Evolutionary conservation across 2,113 vertebrate species (phyloP).

Genomic region (Columba livia): DNA sequence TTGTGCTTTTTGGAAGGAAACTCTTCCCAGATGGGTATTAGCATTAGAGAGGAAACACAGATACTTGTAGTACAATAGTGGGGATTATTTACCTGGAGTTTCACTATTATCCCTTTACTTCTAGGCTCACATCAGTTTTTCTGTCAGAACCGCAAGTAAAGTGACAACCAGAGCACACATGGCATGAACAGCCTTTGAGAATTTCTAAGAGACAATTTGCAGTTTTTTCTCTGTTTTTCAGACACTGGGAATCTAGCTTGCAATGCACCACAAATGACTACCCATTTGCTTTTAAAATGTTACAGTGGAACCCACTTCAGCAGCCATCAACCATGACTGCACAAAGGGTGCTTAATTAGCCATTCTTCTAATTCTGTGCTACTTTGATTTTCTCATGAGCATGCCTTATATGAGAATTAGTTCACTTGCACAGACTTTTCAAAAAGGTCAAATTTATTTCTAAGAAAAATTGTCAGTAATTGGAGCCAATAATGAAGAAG

Average conservation of each 20-base stretch:
- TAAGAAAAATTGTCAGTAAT: background rate
- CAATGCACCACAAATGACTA: background rate
- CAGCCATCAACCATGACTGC: background rate
- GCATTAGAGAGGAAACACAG: background rate
- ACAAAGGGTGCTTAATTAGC: background rate
- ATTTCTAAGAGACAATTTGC: background rate
- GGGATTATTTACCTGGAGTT: constrained; percentile 33
- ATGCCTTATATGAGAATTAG: background rate
- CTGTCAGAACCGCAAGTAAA: background rate
- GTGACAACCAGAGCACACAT: background rate
- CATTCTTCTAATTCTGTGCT: background rate
- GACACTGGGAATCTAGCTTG: background rate
- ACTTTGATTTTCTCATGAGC: background rate
- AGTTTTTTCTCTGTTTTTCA: background rate
- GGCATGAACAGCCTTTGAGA: background rate
- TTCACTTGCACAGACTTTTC: background rate
- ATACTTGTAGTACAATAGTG: background rate
- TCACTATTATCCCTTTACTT: constrained; percentile 1
- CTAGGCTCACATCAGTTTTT: background rate
- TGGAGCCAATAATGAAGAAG: background rate
- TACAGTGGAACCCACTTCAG: background rate
- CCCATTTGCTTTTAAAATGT: background rate
- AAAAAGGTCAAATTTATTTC: background rate
- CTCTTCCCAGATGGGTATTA: background rate
- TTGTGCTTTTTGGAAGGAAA: background rate